Evolutionary conservation across 1,140 invertebrate species (phyloP), one percentile per base, ranked within the genome.

Genomic region (Forficula auricularia): DNA sequence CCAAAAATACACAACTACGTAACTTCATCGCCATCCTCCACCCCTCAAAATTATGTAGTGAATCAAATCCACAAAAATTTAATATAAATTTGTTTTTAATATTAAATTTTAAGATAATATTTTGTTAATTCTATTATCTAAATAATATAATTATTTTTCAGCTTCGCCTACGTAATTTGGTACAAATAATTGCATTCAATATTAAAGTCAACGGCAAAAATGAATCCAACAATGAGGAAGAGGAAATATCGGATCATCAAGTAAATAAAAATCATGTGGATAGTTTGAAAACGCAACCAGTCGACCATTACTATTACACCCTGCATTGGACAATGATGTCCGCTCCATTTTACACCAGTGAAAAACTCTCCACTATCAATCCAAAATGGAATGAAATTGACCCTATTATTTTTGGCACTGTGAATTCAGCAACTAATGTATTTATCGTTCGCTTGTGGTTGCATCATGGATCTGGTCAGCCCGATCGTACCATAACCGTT

Each of bases 321-420:
- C 60, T 89, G 16, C 83, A 89, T 57, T 64, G 74, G 48, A 77
- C 77, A 2, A 73, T 70, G 40, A 83, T 82, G 79, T 78, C 76
- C 30, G 75, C 81, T 40, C 82, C 84, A 12, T 81, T 91, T 50
- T 92, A 87, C 55, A 85, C 78, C 2, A 91, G 86, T 60, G 85
- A 90, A 57, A 70, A 71, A 50, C 65, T 85, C 44, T 70, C 71
- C 43, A 76, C 74, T 48, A 59, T 63, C 40, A 77, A 80, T 63
- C 79, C 77, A 40, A 76, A 77, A 58, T 88, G 82, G 83, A 69
- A 71, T 42, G 75, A 78, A 58, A 64, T 79, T 42, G 71, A 74
- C 19, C 47, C 46, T 20, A 51, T 55, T 53, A 62, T 70, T 51
- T 62, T 64, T 59, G 53, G 52, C 19, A 27, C 42, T 38, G 46